Evolutionary conservation across 2,888 invertebrate species (phyloP).

Genomic region (Drosophila rubida): DNA sequence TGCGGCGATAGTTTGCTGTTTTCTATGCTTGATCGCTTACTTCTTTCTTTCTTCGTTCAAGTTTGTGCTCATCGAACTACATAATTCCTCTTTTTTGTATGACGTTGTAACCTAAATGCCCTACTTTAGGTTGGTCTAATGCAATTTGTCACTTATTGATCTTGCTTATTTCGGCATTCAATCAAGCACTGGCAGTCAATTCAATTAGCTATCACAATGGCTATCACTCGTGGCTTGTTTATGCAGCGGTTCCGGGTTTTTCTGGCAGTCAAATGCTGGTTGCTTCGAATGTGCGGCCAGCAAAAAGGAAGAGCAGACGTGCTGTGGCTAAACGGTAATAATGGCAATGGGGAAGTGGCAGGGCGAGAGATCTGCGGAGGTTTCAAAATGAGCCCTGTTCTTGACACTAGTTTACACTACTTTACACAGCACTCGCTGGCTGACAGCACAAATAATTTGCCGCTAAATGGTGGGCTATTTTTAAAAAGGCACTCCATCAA

Average conservation of each 20-base stretch:
- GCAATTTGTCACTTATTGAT: no score
- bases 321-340: neutral
- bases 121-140: no score
- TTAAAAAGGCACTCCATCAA: constrained; percentile 61
- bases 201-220: constrained; percentile 2
- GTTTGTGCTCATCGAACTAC: no score
- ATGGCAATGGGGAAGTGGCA: neutral
- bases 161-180: no score
- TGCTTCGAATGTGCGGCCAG: no score
- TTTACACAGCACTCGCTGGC: constrained; percentile 58
- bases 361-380: neutral
- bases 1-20: constrained; percentile 3
- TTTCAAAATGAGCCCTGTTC: constrained; percentile 19
- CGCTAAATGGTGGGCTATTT: constrained; percentile 62
- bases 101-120: no score
- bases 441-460: constrained; percentile 62
- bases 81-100: no score
- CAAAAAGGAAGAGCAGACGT: neutral
- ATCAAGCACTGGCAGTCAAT: no score
- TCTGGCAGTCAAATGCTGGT: neutral
- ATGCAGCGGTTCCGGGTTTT: constrained; percentile 3
- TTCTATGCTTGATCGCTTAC: neutral
- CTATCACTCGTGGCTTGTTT: no score
- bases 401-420: constrained; percentile 30
- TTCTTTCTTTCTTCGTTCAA: no score